A percentile compares a stretch with the other conserved stretches of the same genome.
phyloP scores from a whole-genome alignment of 2,113 vertebrate species.

The Heptranchias perlo region DNA sequence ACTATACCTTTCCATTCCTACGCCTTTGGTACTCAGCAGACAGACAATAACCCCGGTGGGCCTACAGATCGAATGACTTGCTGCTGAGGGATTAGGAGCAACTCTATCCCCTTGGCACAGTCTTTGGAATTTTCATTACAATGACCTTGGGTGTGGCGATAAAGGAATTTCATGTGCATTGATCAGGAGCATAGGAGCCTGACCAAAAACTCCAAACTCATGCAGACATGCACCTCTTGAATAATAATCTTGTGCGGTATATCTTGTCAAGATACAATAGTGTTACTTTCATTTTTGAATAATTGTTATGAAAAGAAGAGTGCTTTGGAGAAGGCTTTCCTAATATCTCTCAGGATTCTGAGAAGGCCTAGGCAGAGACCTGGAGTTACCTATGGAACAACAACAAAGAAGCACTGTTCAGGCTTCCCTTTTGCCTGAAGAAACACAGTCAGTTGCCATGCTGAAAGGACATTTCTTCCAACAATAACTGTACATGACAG shows the following conservation, averaged over 20 bases:
- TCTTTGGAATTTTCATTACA: conserved; percentile 88
- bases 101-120: conserved; percentile 76
- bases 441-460: conserved; percentile 59
- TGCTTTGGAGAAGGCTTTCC: conserved; percentile 48
- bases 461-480: conserved; percentile 48
- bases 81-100: conserved; percentile 77
- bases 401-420: conserved; percentile 63
- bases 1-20: conserved; percentile 32
- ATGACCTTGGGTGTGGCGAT: conserved; percentile 82
- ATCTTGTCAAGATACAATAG: neutral
- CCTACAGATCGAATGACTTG: conserved; percentile 66
- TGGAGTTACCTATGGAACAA: conserved; percentile 53
- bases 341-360: conserved; percentile 49
- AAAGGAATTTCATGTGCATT: conserved; percentile 65
- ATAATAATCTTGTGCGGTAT: neutral
- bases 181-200: conserved; percentile 43
- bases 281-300: conserved; percentile 23
- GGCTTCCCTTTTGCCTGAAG: conserved; percentile 53
- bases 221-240: neutral
- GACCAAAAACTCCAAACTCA: neutral
- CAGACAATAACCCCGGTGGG: conserved; percentile 56
- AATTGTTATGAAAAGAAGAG: conserved; percentile 40
- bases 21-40: conserved; percentile 46
- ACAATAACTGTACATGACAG: conserved; percentile 39
- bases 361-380: conserved; percentile 44